These are phyloP conservation scores for Lindbergichthys nudifrons DNA, from an alignment of 2,797 vertebrate species.

Conservation along the genomic window DNA sequence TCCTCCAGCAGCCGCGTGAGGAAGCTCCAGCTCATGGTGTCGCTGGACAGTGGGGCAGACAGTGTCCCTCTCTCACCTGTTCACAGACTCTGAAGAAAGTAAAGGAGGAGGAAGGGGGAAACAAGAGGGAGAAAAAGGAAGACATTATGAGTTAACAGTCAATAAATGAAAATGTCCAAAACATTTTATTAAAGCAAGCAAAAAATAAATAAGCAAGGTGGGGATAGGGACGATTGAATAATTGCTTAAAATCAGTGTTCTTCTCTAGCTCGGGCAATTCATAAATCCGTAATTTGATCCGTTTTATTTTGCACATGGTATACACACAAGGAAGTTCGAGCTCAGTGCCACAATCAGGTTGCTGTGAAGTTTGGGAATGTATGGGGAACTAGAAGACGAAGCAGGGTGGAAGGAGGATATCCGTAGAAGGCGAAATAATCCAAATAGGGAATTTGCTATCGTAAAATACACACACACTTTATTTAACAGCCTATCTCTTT, in stretches of 20 bases:
- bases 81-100: constrained; percentile 85
- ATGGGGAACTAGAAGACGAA: constrained; percentile 69
- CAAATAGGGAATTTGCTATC: constrained; percentile 77
- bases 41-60: constrained; percentile 86
- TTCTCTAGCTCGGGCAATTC: constrained; percentile 46
- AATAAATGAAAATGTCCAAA: constrained; percentile 14
- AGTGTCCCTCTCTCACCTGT: constrained; percentile 86
- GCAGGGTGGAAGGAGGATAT: constrained; percentile 74
- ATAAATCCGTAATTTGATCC: constrained; percentile 51
- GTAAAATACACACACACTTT: constrained; percentile 68
- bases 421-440: constrained; percentile 73
- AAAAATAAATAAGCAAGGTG: constrained; percentile 24
- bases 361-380: constrained; percentile 66
- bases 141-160: constrained; percentile 6
- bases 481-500: constrained; percentile 74
- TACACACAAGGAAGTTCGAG: constrained; percentile 26
- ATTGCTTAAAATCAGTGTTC: constrained; percentile 57
- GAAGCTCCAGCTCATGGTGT: constrained; percentile 99
- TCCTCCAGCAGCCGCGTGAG: constrained; percentile 98
- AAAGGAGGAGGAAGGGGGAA: constrained; percentile 10
- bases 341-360: constrained; percentile 47
- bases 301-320: constrained; percentile 39
- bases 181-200: constrained; percentile 21
- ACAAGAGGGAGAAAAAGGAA: constrained; percentile 8
- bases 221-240: constrained; percentile 44